Percentiles rank a stretch among this genome's conserved stretches.
Evolutionary conservation across 2,888 invertebrate genomes (phyloP).

Genomic region (Eristalinus sepulchralis): DNA sequence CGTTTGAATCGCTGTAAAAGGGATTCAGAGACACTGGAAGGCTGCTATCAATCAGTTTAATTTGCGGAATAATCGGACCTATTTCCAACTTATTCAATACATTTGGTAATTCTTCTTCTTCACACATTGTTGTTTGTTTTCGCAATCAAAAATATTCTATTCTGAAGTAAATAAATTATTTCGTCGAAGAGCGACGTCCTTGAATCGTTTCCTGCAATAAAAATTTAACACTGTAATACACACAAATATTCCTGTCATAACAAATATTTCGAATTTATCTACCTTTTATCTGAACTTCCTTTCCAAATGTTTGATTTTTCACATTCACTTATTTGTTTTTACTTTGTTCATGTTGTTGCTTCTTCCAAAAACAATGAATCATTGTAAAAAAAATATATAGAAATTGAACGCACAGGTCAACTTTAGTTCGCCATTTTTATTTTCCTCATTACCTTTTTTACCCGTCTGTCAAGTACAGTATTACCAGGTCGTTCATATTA

Average conservation of each 20-base stretch:
- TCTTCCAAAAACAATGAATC: slow-evolving; percentile 62
- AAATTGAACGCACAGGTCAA: slow-evolving; percentile 60
- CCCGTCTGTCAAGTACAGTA: slow-evolving; percentile 39
- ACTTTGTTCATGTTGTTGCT: slow-evolving; percentile 60
- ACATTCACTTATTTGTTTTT: slow-evolving; percentile 49
- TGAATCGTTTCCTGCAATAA: slow-evolving; percentile 52
- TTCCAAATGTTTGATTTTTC: neutral
- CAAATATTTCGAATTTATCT: neutral
- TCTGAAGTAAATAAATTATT: slow-evolving; percentile 9
- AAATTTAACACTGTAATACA: slow-evolving; percentile 40
- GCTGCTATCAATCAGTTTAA: slow-evolving; percentile 73
- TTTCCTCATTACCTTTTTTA: slow-evolving; percentile 27
- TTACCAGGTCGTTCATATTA: neutral
- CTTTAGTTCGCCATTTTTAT: slow-evolving; percentile 62
- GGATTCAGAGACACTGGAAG: slow-evolving; percentile 75
- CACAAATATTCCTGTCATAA: slow-evolving; percentile 2
- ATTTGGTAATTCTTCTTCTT: slow-evolving; percentile 81
- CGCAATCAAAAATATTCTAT: slow-evolving; percentile 4
- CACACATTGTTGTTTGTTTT: slow-evolving; percentile 74
- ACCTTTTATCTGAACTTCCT: slow-evolving; percentile 8
- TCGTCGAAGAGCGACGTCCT: slow-evolving; percentile 28
- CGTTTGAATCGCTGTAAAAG: slow-evolving; percentile 73
- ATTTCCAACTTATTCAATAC: slow-evolving; percentile 84
- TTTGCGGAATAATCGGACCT: slow-evolving; percentile 80
- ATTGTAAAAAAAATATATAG: slow-evolving; percentile 56